phyloP scores from a whole-genome alignment of 2,797 vertebrate species.

The Myiotriccus ornatus region DNA sequence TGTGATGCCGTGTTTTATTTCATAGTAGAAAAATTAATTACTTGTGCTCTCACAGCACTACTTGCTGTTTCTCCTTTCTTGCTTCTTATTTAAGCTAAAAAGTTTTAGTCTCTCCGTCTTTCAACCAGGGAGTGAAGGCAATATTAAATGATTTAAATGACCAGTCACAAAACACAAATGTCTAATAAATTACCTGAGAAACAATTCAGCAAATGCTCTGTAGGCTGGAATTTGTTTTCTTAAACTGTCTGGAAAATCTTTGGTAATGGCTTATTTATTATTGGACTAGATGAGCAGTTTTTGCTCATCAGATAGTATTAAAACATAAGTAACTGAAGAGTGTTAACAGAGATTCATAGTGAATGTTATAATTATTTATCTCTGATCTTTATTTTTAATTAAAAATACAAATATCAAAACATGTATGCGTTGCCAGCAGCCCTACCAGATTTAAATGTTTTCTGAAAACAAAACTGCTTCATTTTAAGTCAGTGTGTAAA shows the following conservation, averaged over 20 bases:
- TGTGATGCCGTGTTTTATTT: neutral
- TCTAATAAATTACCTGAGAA: constrained; percentile 35
- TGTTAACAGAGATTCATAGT: neutral
- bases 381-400: neutral
- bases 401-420: neutral
- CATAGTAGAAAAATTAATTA: neutral
- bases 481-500: neutral
- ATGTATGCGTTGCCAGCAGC: neutral
- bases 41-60: neutral
- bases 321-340: neutral
- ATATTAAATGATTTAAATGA: constrained; percentile 22
- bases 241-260: constrained; percentile 19
- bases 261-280: neutral
- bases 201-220: neutral
- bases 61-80: constrained; percentile 1
- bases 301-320: neutral
- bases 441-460: neutral
- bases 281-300: neutral
- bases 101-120: constrained; percentile 7
- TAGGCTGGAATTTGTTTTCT: constrained; percentile 28
- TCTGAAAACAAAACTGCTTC: neutral
- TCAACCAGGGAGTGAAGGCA: neutral
- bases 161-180: constrained; percentile 1
- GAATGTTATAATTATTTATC: neutral
- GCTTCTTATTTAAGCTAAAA: neutral